Evolutionary conservation across 2,888 invertebrate genomes (phyloP), one percentile per base, ranked within the genome.

Genomic region (Epistrophella euchroma): DNA sequence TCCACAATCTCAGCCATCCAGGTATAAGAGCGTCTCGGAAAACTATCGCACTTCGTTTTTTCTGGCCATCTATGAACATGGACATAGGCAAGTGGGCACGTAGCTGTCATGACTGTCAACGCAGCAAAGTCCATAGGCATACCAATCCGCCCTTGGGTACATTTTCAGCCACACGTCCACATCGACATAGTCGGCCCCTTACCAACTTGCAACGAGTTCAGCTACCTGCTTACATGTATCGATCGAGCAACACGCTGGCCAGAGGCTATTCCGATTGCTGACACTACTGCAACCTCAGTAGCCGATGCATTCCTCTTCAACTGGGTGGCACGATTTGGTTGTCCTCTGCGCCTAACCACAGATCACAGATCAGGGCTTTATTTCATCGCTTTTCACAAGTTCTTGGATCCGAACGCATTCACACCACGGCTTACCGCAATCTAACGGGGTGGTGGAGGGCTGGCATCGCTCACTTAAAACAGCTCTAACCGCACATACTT

Each of bases 321-420:
- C 0, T 93, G 93, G 93, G 89, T 93, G 1, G 66, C 92, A 1
- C 86, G 92, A 5, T 93, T 90, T 68, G 92, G 93, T 0, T 88
- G 90, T 10, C 93, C 92, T 6, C 32, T 52, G 0, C 78, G 5
- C 7, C n/a, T 79, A 13, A 37, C 37, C 2, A 37, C n/a, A n/a
- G n/a, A n/a, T n/a, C n/a, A n/a, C n/a, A n/a, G n/a, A n/a, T n/a
- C n/a, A n/a, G n/a, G n/a, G 11, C 37, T 37, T 4, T 37, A 11
- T 37, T 37, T 37, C 11, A 11, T 3, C 37, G 37, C 3, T 11
- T 37, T 37, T 37, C 37, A 3, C 37, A 37, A 37, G 37, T 37
- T 37, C 37, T 37, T 2, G 37, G 37, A 2, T 37, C 2, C 13
- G 3, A 37, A 37, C 11, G 37, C 11, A 37, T 37, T 13, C 37